These are phyloP conservation scores for Sylvicola cinctus DNA, from an alignment of 2,888 invertebrate genomes.

Conservation along the genomic window DNA sequence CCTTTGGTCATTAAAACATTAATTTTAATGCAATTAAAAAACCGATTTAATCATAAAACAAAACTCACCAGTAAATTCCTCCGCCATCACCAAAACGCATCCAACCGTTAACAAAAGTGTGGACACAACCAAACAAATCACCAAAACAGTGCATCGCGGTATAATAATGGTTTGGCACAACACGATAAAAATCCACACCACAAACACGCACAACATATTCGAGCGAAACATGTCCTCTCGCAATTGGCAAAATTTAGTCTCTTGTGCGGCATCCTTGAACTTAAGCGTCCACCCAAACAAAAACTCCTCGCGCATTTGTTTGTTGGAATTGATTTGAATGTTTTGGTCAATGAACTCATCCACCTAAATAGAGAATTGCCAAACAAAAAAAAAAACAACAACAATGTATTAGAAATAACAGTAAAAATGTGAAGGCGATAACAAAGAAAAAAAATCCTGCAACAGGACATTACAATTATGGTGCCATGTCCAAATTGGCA, in stretches of 20 bases:
- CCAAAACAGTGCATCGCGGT: constrained; percentile 37
- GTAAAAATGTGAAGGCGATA: neutral
- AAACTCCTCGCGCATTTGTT: constrained; percentile 68
- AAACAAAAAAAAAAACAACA: neutral
- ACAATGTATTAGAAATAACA: neutral
- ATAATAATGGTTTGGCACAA: constrained; percentile 55
- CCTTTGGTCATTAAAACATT: too few relatives aligned
- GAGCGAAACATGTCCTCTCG: constrained; percentile 89
- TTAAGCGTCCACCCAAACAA: constrained; percentile 71
- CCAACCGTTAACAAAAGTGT: constrained; percentile 48
- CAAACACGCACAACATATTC: constrained; percentile 79
- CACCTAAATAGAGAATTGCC: constrained; percentile 28
- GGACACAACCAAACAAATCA: constrained; percentile 39
- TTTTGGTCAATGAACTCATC: constrained; percentile 67
- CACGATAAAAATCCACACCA: constrained; percentile 77
- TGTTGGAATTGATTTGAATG: constrained; percentile 77
- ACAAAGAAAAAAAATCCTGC: too few relatives aligned
- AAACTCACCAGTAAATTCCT: constrained; percentile 40
- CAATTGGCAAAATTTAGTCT: constrained; percentile 65
- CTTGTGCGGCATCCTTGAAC: constrained; percentile 63
- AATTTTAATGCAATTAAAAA: too few relatives aligned
- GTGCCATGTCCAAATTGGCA: too few relatives aligned
- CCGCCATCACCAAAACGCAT: constrained; percentile 66
- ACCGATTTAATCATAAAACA: too few relatives aligned
- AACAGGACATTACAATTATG: too few relatives aligned